Conservation (phyloP, 2,797 vertebrate species). For the Astyanax mexicanus region DNA sequence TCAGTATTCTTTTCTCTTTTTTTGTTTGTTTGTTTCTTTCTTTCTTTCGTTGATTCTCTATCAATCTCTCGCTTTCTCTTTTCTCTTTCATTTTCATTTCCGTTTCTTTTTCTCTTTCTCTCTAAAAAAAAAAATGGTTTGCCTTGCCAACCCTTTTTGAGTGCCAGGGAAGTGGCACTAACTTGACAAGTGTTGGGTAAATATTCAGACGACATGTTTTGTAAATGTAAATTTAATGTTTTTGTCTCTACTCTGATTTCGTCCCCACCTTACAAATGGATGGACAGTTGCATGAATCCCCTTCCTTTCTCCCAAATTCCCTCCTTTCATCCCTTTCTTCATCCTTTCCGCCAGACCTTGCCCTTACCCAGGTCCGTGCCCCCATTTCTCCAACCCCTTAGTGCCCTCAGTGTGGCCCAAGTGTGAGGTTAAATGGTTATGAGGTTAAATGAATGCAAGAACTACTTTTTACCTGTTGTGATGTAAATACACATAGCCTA, state of each 20-base stretch:
- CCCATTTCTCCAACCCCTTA: conserved; percentile 43
- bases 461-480: conserved; percentile 87
- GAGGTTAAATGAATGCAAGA: conserved; percentile 84
- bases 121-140: conserved; percentile 69
- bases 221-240: conserved; percentile 78
- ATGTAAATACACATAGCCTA: conserved; percentile 83
- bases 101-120: conserved; percentile 45
- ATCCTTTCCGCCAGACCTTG: too few relatives aligned
- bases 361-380: too few relatives aligned
- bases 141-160: conserved; percentile 80
- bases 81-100: too few relatives aligned
- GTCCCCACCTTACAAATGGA: conserved; percentile 73
- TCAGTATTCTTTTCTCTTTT: conserved; percentile 58
- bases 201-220: conserved; percentile 79
- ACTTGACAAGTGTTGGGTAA: conserved; percentile 78
- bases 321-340: too few relatives aligned
- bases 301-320: neutral
- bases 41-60: conserved; percentile 22
- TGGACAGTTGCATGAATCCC: conserved; percentile 78
- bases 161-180: conserved; percentile 77
- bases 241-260: conserved; percentile 57
- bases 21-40: too few relatives aligned
- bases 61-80: too few relatives aligned
- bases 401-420: conserved; percentile 67
- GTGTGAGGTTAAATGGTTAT: conserved; percentile 79